A percentile compares a stretch with the other conserved stretches of the same genome.
Conservation (phyloP, 2,113 vertebrate species). For the Ivindomyrus marchei region DNA sequence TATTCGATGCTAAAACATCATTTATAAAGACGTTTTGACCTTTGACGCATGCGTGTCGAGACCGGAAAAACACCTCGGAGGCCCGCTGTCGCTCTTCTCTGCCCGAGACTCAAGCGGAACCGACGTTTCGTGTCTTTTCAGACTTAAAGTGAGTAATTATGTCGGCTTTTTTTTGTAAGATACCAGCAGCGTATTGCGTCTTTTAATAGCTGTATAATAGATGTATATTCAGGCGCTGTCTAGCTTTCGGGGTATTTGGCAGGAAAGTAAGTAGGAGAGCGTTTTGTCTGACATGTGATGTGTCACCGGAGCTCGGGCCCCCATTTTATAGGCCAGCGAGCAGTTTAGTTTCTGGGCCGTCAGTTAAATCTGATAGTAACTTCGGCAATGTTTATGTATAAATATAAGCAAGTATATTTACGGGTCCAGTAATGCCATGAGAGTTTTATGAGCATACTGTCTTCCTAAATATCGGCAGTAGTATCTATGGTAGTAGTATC, state of each 20-base stretch:
- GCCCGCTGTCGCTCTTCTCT: slow-evolving; percentile 27
- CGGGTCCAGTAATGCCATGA: neutral
- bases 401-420: neutral
- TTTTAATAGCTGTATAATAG: neutral
- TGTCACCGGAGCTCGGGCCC: neutral
- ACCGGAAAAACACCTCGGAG: neutral
- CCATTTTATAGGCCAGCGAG: neutral
- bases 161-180: neutral
- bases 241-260: neutral
- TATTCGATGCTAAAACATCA: neutral
- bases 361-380: neutral
- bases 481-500: neutral
- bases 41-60: neutral
- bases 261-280: neutral
- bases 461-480: neutral
- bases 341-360: neutral
- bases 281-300: neutral
- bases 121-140: slow-evolving; percentile 74
- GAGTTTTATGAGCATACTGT: neutral
- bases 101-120: slow-evolving; percentile 60
- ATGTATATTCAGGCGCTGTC: neutral
- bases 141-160: slow-evolving; percentile 71
- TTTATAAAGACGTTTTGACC: neutral
- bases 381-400: neutral
- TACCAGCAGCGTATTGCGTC: neutral